phyloP scores from a whole-genome alignment of 1,140 invertebrate genomes.

The Homarus americanus region DNA sequence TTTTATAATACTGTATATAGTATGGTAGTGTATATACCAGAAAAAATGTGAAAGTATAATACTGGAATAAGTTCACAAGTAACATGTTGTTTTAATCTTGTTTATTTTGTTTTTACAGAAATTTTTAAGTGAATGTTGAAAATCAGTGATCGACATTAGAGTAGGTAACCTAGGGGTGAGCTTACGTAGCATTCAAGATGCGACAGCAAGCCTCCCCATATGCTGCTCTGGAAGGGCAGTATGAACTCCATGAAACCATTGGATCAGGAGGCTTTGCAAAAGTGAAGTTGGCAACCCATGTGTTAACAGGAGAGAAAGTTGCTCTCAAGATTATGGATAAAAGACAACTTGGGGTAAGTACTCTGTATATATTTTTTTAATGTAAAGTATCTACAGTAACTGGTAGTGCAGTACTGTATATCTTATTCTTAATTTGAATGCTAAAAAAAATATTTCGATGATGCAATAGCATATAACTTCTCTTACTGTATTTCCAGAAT shows the following conservation, averaged over 20 bases:
- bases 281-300: slow-evolving; percentile 88
- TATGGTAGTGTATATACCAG: too few relatives aligned
- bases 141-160: background rate
- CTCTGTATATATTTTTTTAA: background rate
- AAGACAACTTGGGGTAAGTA: slow-evolving; percentile 82
- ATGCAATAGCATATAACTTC: too few relatives aligned
- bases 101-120: background rate
- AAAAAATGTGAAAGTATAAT: too few relatives aligned
- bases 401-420: too few relatives aligned
- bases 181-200: slow-evolving; percentile 26
- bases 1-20: too few relatives aligned
- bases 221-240: slow-evolving; percentile 81
- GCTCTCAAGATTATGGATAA: slow-evolving; percentile 94
- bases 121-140: background rate
- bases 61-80: too few relatives aligned
- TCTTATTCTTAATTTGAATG: too few relatives aligned
- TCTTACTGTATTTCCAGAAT: too few relatives aligned
- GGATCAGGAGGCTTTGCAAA: slow-evolving; percentile 89
- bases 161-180: background rate
- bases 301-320: slow-evolving; percentile 88
- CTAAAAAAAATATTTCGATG: too few relatives aligned
- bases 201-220: slow-evolving; percentile 66
- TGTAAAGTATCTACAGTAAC: too few relatives aligned
- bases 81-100: too few relatives aligned
- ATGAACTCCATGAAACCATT: slow-evolving; percentile 87